Evolutionary conservation across 2,113 vertebrate genomes (phyloP), one percentile per base, ranked within the genome.

Genomic region (Coregonus clupeaformis): DNA sequence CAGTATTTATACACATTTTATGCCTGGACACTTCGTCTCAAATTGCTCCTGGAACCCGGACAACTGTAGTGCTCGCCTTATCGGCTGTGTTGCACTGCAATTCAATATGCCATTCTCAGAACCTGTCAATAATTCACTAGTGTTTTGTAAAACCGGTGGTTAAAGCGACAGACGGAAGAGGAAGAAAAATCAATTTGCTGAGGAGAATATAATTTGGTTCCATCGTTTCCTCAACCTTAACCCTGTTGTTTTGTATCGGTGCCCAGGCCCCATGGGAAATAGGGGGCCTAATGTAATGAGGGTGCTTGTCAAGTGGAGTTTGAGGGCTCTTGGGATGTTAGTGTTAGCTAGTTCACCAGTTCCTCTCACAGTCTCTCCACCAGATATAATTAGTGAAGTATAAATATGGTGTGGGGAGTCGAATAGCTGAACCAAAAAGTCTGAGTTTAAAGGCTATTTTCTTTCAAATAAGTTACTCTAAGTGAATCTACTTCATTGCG

Each of bases 61-160:
- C 90, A 88, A 62, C 9, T 25, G 64, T 2, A 72, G 42, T 42
- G 65, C 73, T 29, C 30, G 66, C 82, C 74, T 82, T 78, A 84
- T 86, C 76, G 25, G 70, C 47, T 69, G 27, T 42, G 9, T 73
- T 73, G 81, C 84, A 71, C 74, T 30, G 69, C 80, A 73, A 79
- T 80, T 88, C 88, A 80, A 91, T 88, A 88, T 77, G 77, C 80
- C 84, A 80, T 89, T 84, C 86, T 82, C 87, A 67, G 64, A 71
- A 76, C 75, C 78, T 85, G 87, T 90, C 91, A 83, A 91, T 91
- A 84, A 85, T 87, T 89, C 75, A 87, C 80, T 27, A 45, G 76
- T 71, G 80, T 80, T 87, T 82, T 84, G 77, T 71, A 79, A 85
- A 70, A 77, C 80, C 71, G 71, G 77, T 65, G 83, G 86, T 85